These are phyloP conservation scores for Lepus europaeus DNA, from an alignment of 2,113 vertebrate species.

Conservation along the genomic window DNA sequence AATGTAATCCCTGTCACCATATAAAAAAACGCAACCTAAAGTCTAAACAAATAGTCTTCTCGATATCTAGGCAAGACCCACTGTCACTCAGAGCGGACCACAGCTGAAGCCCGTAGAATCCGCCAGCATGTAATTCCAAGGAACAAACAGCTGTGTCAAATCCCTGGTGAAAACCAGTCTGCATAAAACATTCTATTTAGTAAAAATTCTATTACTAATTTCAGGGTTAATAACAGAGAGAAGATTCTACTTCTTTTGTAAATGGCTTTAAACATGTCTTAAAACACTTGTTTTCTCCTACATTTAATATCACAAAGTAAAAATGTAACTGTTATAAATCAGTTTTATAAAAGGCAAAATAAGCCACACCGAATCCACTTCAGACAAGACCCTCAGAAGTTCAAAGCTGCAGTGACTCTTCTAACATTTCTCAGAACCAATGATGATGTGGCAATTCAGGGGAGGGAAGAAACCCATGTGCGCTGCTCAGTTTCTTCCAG, in stretches of 20 bases:
- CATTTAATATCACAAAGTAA: not conserved
- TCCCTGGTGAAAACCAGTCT: not conserved
- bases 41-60: slow-evolving; percentile 20
- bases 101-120: not conserved
- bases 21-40: not conserved
- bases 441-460: slow-evolving; percentile 88
- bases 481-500: not conserved
- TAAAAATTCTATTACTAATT: not conserved
- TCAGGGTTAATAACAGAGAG: not conserved
- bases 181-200: not conserved
- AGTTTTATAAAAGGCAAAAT: not conserved
- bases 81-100: not conserved
- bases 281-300: not conserved
- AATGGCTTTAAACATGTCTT: not conserved
- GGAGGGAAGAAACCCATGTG: not conserved
- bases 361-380: not conserved
- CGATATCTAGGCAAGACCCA: not conserved
- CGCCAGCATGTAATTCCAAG: not conserved
- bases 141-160: not conserved
- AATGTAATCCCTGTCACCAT: not conserved
- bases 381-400: not conserved
- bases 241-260: slow-evolving; percentile 30
- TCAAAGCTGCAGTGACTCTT: not conserved
- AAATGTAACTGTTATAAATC: not conserved
- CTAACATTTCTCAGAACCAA: slow-evolving; percentile 45